Conservation (phyloP, 1,140 invertebrate species). For the Nasonia vitripennis region DNA sequence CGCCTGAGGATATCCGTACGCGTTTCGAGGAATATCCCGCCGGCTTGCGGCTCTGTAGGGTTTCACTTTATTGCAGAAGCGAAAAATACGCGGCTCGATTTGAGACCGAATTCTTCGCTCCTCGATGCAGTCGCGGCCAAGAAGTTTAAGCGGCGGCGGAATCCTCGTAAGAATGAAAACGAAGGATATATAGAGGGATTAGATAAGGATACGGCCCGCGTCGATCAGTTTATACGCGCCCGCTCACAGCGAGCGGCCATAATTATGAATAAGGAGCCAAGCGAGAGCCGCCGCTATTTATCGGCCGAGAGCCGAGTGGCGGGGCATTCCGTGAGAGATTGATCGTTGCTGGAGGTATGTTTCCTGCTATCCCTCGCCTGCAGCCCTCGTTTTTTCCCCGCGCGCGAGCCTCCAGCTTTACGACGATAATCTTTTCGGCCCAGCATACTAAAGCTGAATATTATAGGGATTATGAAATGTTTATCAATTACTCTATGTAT, state of each 20-base stretch:
- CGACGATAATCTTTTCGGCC: conserved; percentile 7
- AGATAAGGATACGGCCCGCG: background rate
- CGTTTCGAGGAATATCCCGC: conserved; percentile 2
- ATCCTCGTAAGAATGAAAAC: too few species aligned
- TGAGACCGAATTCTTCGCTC: background rate
- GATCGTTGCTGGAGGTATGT: conserved; percentile 9
- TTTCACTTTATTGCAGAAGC: conserved; percentile 14
- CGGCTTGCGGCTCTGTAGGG: background rate
- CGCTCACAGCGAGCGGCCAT: background rate
- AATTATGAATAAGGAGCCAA: conserved; percentile 29
- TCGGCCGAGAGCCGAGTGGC: background rate
- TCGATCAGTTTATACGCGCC: conserved; percentile 30
- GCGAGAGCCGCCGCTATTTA: conserved; percentile 16
- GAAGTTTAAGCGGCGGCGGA: too few species aligned
- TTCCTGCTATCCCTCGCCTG: conserved; percentile 7
- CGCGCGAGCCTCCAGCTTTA: background rate
- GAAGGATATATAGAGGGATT: too few species aligned
- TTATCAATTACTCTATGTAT: conserved; percentile 11
- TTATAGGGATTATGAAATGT: conserved; percentile 22
- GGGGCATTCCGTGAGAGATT: conserved; percentile 30
- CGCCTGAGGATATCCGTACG: background rate
- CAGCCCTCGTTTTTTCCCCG: background rate
- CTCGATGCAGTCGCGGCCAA: too few species aligned
- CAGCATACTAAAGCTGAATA: conserved; percentile 16
- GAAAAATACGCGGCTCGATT: conserved; percentile 2